Conservation (phyloP, 2,888 invertebrate genomes). For the Phytoseiulus persimilis region DNA sequence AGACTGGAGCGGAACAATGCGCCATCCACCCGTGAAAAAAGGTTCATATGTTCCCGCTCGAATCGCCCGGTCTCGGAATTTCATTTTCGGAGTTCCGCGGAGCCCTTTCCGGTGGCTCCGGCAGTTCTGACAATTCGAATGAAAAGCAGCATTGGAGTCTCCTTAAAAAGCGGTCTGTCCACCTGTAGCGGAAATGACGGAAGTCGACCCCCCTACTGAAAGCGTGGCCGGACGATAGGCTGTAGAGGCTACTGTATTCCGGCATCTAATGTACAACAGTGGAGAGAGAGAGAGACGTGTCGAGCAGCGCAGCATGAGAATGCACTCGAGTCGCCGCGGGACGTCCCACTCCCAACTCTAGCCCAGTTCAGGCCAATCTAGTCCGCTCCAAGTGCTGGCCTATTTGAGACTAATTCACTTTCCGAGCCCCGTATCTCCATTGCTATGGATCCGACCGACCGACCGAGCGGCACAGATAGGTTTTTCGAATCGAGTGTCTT, state of each 20-base stretch:
- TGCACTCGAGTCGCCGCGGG: slow-evolving; percentile 31
- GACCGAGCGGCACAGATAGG: too few species aligned
- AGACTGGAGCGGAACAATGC: too few species aligned
- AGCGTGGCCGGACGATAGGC: not conserved
- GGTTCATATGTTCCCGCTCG: not conserved
- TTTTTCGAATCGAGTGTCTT: too few species aligned
- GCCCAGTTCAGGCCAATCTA: not conserved
- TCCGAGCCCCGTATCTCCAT: not conserved
- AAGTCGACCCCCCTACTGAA: not conserved
- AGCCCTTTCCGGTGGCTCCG: not conserved
- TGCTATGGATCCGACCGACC: not conserved
- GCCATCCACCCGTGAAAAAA: too few species aligned
- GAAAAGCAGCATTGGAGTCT: not conserved
- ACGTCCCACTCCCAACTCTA: slow-evolving; percentile 8
- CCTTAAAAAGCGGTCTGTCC: too few species aligned
- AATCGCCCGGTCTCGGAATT: not conserved
- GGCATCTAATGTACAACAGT: not conserved
- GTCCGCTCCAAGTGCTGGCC: not conserved
- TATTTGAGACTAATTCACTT: slow-evolving; percentile 5
- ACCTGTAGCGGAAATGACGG: too few species aligned
- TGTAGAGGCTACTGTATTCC: not conserved
- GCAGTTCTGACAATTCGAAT: not conserved
- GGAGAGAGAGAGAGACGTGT: not conserved
- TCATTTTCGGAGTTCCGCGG: not conserved
- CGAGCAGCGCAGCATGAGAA: slow-evolving; percentile 19